Evolutionary conservation across 2,113 vertebrate species (phyloP).

Genomic region (Phylloscopus whistleri): DNA sequence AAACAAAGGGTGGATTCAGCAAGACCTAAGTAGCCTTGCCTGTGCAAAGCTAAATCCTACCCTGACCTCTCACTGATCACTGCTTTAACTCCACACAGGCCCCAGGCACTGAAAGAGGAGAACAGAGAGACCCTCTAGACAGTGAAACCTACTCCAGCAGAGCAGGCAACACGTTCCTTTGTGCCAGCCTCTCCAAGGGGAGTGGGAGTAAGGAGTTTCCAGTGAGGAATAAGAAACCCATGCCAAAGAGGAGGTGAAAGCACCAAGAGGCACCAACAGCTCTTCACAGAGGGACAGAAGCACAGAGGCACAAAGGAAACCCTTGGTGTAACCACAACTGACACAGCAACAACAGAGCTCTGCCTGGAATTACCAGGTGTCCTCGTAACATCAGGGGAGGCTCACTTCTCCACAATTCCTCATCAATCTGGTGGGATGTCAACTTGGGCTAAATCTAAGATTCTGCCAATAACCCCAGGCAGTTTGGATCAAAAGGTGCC

Average conservation of each 20-base stretch:
- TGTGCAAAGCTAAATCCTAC: background rate
- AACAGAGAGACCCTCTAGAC: background rate
- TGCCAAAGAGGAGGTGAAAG: background rate
- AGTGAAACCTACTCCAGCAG: background rate
- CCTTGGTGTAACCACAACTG: background rate
- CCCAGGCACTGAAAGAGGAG: background rate
- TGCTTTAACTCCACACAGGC: background rate
- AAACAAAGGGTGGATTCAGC: background rate
- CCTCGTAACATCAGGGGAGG: background rate
- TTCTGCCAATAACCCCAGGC: background rate
- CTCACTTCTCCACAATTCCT: background rate
- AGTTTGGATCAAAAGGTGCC: background rate
- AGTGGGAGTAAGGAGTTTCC: background rate
- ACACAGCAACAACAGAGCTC: background rate
- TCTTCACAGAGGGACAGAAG: background rate
- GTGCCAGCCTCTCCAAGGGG: background rate
- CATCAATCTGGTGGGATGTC: background rate
- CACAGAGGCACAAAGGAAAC: background rate
- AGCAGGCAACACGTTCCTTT: background rate
- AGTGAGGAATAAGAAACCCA: rapidly evolving
- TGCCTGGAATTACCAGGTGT: background rate
- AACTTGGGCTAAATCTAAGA: background rate
- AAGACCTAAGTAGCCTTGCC: background rate
- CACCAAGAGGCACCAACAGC: background rate
- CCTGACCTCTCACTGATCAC: background rate